phyloP scores from a whole-genome alignment of 2,888 invertebrate species.

The Vanessa cardui region DNA sequence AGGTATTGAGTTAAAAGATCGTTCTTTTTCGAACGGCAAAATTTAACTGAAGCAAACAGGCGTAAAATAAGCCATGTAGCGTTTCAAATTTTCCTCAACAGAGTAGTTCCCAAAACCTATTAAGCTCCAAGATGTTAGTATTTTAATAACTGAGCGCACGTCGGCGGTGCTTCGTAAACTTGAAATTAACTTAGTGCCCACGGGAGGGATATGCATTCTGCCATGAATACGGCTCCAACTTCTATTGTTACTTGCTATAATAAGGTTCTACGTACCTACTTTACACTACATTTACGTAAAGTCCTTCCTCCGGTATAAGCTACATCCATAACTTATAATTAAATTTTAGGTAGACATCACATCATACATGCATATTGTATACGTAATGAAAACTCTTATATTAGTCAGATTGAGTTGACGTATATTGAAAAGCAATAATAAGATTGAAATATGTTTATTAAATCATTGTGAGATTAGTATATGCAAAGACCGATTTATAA shows the following conservation, averaged over 20 bases:
- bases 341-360: conserved; percentile 1
- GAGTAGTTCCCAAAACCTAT: conserved; percentile 68
- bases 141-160: conserved; percentile 74
- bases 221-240: conserved; percentile 53
- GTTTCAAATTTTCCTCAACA: conserved; percentile 55
- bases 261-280: conserved; percentile 44
- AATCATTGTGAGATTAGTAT: too few species aligned
- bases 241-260: conserved; percentile 49
- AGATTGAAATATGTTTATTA: too few species aligned
- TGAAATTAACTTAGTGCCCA: conserved; percentile 76
- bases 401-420: not conserved
- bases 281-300: conserved; percentile 35
- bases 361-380: not conserved
- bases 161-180: conserved; percentile 66
- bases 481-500: too few species aligned
- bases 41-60: conserved; percentile 42
- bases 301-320: conserved; percentile 24
- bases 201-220: conserved; percentile 56
- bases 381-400: not conserved
- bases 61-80: conserved; percentile 33
- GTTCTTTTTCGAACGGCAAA: conserved; percentile 49
- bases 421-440: too few species aligned
- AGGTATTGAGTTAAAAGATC: not conserved
- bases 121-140: conserved; percentile 69
- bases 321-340: conserved; percentile 10